Conservation (phyloP, 1,140 invertebrate genomes). For the Macrobrachium rosenbergii region DNA sequence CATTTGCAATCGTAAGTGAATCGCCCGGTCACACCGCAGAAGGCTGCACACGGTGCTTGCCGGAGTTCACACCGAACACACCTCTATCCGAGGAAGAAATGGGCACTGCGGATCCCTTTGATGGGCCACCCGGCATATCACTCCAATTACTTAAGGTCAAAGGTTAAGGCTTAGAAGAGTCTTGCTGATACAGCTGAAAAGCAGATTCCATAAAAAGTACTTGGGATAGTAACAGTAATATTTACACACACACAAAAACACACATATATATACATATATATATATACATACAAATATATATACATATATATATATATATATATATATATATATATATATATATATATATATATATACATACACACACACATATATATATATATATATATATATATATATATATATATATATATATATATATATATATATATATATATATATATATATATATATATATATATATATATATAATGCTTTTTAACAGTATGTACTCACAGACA, state of each 20-base stretch:
- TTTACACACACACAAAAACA: constrained; percentile 14
- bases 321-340: neutral
- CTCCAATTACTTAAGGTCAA: too few relatives aligned
- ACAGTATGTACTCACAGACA: neutral
- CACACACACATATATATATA: neutral
- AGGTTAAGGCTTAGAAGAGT: too few relatives aligned
- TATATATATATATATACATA: neutral
- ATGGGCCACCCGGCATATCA: too few relatives aligned
- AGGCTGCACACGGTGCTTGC: too few relatives aligned
- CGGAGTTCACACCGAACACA: too few relatives aligned
- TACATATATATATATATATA: neutral
- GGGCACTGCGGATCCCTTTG: too few relatives aligned
- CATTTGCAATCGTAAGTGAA: too few relatives aligned
- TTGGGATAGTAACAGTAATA: neutral
- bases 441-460: constrained; percentile 2
- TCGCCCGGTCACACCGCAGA: too few relatives aligned
- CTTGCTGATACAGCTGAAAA: too few relatives aligned
- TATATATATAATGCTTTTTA: too few relatives aligned
- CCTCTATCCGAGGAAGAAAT: too few relatives aligned
- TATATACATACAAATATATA: neutral
- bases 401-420: neutral
- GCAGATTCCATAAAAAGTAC: too few relatives aligned
- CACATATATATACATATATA: neutral
- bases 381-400: neutral
- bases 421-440: neutral